Evolutionary conservation across 2,113 vertebrate genomes (phyloP).

Genomic region (Crotalus horridus): DNA sequence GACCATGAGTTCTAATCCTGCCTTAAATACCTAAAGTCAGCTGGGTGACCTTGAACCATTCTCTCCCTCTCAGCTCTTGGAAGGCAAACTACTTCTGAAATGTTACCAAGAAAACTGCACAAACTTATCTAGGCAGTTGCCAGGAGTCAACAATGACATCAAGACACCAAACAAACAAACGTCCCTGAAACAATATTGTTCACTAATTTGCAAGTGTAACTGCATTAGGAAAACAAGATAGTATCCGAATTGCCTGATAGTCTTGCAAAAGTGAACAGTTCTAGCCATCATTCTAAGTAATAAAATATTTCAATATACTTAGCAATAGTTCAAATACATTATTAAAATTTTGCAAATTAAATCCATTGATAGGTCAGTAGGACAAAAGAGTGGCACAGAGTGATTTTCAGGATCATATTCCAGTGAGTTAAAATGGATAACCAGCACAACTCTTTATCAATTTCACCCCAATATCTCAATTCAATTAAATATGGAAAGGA

Average conservation of each 20-base stretch:
- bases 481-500: not conserved
- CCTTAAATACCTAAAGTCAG: not conserved
- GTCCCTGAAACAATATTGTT: not conserved
- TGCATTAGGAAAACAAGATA: not conserved
- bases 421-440: not conserved
- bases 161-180: not conserved
- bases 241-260: not conserved
- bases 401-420: not conserved
- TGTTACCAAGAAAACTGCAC: not conserved
- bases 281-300: not conserved
- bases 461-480: not conserved
- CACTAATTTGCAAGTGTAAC: not conserved
- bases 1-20: not conserved
- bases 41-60: not conserved
- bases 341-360: slow-evolving; percentile 13
- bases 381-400: not conserved
- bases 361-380: not conserved
- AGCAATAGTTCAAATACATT: slow-evolving; percentile 7
- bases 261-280: not conserved
- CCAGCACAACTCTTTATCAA: not conserved
- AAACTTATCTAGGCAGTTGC: not conserved
- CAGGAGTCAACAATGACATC: not conserved
- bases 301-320: not conserved
- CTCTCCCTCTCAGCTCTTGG: not conserved
- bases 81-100: not conserved